Evolutionary conservation across 92 coral and sea anemone species (phyloP).

Genomic region (Palythoa caribaeorum): DNA sequence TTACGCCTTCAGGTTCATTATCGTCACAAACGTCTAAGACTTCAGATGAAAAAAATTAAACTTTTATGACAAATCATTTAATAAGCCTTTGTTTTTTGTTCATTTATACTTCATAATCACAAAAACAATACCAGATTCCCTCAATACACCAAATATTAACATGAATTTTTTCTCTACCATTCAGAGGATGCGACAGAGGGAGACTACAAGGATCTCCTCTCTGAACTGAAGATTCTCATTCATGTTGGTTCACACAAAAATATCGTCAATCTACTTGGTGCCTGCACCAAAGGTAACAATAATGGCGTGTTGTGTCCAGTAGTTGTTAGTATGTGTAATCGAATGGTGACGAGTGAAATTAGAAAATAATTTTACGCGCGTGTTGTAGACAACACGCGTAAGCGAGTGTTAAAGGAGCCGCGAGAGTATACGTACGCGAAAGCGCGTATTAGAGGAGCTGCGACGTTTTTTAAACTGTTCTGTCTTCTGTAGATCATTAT

Average conservation of each 20-base stretch:
- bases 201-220: slow-evolving; percentile 82
- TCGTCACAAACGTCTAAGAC: background rate
- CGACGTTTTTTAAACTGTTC: too few relatives aligned
- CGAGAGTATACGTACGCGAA: background rate
- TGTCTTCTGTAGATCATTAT: too few relatives aligned
- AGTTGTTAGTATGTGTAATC: background rate
- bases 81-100: background rate
- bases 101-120: background rate
- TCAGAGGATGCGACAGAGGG: slow-evolving; percentile 81
- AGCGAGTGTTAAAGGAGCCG: too few relatives aligned
- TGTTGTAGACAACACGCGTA: too few relatives aligned
- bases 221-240: slow-evolving; percentile 90
- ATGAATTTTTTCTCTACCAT: background rate
- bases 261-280: slow-evolving; percentile 92
- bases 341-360: too few relatives aligned
- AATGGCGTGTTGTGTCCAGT: background rate
- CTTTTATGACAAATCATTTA: too few relatives aligned
- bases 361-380: too few relatives aligned
- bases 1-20: background rate
- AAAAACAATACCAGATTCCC: too few relatives aligned
- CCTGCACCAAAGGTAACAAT: slow-evolving; percentile 88
- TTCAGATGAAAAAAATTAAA: too few relatives aligned
- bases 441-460: too few relatives aligned
- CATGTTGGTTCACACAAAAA: slow-evolving; percentile 95
- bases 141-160: background rate